These are phyloP conservation scores for Pimpla rufipes DNA, from an alignment of 2,888 invertebrate species.

Conservation along the genomic window DNA sequence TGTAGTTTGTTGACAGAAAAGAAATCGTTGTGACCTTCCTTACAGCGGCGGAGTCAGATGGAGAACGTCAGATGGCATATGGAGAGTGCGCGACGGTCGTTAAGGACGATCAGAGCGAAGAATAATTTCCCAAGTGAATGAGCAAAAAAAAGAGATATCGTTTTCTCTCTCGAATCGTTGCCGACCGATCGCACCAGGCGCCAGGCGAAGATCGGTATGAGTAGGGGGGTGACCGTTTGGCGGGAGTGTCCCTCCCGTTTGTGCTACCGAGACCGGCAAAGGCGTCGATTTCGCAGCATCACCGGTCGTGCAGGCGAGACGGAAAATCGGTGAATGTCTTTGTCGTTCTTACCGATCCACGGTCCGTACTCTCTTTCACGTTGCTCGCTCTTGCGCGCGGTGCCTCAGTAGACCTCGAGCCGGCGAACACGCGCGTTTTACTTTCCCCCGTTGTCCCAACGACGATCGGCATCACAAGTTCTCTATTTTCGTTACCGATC, in stretches of 20 bases:
- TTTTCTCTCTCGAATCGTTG: conserved; percentile 3
- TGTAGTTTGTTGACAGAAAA: not conserved
- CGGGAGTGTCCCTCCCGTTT: conserved; percentile 29
- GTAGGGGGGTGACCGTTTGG: conserved; percentile 22
- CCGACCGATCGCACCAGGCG: conserved; percentile 16
- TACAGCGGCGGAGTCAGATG: not conserved
- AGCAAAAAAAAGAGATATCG: conserved; percentile 19
- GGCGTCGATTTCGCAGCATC: conserved; percentile 21
- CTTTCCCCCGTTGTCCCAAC: conserved; percentile 27
- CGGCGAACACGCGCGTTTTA: conserved; percentile 44
- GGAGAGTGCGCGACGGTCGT: conserved; percentile 28
- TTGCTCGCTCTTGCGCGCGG: conserved; percentile 36
- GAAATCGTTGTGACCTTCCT: not conserved
- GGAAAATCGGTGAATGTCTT: conserved; percentile 70
- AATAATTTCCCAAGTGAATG: conserved; percentile 19
- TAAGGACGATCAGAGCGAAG: conserved; percentile 30
- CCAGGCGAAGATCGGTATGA: conserved; percentile 36
- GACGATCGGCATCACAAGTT: not conserved
- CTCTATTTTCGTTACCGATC: conserved; percentile 9
- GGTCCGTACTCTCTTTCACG: conserved; percentile 47
- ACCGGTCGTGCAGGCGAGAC: conserved; percentile 57
- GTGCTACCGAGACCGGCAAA: conserved; percentile 1
- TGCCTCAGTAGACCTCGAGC: conserved; percentile 62
- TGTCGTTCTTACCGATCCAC: conserved; percentile 62
- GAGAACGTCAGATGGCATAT: not conserved